Base-by-base conservation (phyloP, 1,140 invertebrate genomes). In the Hirudo medicinalis region DNA sequence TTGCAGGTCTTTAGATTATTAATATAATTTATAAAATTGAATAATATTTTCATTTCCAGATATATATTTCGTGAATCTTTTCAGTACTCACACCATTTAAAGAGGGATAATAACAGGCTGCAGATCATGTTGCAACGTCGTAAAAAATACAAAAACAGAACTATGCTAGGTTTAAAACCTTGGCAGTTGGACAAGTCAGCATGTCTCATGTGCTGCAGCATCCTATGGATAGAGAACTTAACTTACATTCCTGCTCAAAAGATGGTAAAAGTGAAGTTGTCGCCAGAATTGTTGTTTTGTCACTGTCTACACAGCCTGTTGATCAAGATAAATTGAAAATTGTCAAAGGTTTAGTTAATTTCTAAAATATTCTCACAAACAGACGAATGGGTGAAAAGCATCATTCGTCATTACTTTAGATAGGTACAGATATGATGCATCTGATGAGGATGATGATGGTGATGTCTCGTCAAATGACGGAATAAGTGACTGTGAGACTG, bases 81-180 rank as follows among this genome's bases (percentile, higher is more conserved):
- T 20, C 76, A 82, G 80, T 98, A 98, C 86, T 92, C 94, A 57
- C 95, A 99, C 83, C 98, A 95, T 80, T 86, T 98, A 69, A 99
- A 99, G 82, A 85, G 94, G 75, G 94, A 96, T 81, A 91, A 91
- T 53, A 98, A 98, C 83, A 91, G 91, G 80, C 85, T 98, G 69
- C 82, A 85, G 73, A 83, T 98, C 74, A 88, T 97, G 84, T 83
- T 99, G 73, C 95, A 98, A 81, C 86, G 95, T 75, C 86, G 94
- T 74, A 98, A 98, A 80, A 89, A 92, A 76, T 98, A 98, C 82
- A 98, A 97, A 85, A 97, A 97, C 82, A 87, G 94, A 76, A 94
- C 94, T n/a, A 97, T 98, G 80, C 86, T 97, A 55, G 95, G 95
- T 19, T 98, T 82, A 98, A 98, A 83, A 97, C 93, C 0, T 84